phyloP scores from a whole-genome alignment of 2,113 vertebrate genomes.

The Clinocottus analis region DNA sequence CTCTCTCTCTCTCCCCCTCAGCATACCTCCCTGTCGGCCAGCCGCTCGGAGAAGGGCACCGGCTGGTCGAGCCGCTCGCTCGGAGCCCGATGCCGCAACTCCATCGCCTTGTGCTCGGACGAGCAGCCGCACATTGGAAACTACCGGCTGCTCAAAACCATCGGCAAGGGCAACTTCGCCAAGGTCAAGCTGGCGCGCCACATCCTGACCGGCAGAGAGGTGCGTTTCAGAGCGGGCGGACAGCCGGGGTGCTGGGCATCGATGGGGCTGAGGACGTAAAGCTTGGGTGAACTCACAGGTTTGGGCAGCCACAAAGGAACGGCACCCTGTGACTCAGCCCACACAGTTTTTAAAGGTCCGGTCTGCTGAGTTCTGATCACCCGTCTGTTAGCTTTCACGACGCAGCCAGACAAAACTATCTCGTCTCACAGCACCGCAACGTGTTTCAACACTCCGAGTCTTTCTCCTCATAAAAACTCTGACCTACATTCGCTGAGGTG shows the following conservation, averaged over 20 bases:
- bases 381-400: neutral
- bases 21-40: constrained; percentile 88
- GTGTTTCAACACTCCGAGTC: constrained; percentile 36
- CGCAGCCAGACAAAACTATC: neutral
- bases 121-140: constrained; percentile 94
- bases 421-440: neutral
- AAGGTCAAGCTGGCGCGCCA: constrained; percentile 94
- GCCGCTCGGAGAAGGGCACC: constrained; percentile 90
- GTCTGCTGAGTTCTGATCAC: constrained; percentile 1
- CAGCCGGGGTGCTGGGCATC: neutral
- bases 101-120: constrained; percentile 91
- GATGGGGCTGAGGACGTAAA: neutral
- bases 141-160: constrained; percentile 93
- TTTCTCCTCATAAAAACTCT: constrained; percentile 39
- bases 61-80: constrained; percentile 91
- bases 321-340: constrained; percentile 16
- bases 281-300: neutral
- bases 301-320: neutral
- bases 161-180: constrained; percentile 96
- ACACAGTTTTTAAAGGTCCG: constrained; percentile 22
- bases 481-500: constrained; percentile 54
- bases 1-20: no score
- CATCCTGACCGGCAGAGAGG: constrained; percentile 92
- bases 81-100: constrained; percentile 92
- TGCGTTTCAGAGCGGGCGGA: constrained; percentile 69